Percentiles rank a stretch among this genome's conserved stretches.
Conservation (phyloP, 92 coral and sea anemone species). For the Phenganax subtilis region DNA sequence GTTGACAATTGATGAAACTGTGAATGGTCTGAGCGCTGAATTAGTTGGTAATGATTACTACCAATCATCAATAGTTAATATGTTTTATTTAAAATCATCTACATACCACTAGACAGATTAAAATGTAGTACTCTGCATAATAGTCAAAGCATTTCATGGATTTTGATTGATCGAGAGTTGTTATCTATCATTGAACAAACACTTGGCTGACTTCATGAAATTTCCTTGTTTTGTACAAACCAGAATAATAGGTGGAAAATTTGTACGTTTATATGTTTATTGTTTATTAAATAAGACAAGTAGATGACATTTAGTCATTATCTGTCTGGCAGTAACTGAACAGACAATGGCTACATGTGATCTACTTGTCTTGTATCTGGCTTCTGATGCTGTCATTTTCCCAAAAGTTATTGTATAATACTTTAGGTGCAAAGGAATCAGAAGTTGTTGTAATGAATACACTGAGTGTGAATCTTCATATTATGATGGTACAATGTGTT, state of each 20-base stretch:
- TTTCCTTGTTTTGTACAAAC: no score
- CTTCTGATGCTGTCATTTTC: background rate
- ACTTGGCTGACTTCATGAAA: no score
- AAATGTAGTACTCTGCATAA: background rate
- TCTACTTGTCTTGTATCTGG: background rate
- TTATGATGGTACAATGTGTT: conserved; percentile 59
- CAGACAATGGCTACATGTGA: no score
- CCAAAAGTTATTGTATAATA: background rate
- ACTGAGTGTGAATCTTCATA: conserved; percentile 64
- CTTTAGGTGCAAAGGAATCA: conserved; percentile 76
- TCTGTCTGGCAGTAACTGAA: background rate
- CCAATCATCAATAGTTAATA: background rate
- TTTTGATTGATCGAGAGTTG: background rate
- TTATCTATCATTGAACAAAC: no score
- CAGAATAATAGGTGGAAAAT: no score
- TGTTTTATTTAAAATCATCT: background rate
- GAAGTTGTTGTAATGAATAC: conserved; percentile 86
- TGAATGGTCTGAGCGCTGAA: conserved; percentile 55
- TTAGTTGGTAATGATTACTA: conserved; percentile 55
- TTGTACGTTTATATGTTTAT: no score
- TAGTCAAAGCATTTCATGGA: background rate
- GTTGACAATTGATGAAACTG: conserved; percentile 70
- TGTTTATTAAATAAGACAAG: no score
- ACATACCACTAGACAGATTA: no score
- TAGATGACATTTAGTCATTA: no score